phyloP scores from a whole-genome alignment of 2,888 invertebrate genomes.

The Anaspis maculata region DNA sequence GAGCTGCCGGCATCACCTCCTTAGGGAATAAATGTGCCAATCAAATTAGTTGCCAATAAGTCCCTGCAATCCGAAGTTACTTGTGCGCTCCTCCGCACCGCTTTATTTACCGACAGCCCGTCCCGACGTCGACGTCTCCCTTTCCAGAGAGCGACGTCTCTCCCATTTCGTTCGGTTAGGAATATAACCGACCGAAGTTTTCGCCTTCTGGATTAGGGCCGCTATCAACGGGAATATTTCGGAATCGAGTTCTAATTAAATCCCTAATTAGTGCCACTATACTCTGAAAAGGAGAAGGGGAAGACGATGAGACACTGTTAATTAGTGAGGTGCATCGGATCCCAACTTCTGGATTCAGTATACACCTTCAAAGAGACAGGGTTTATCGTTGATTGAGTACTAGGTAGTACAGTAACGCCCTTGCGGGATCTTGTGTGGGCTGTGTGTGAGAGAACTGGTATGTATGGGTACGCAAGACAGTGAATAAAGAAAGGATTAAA shows the following conservation, averaged over 20 bases:
- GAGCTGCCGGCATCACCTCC: slow-evolving; percentile 18
- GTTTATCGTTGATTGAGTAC: too few species aligned
- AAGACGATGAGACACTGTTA: too few species aligned
- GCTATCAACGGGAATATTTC: slow-evolving; percentile 23
- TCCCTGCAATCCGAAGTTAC: slow-evolving; percentile 21
- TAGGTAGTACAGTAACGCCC: too few species aligned
- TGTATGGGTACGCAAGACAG: too few species aligned
- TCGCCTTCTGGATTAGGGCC: slow-evolving; percentile 15
- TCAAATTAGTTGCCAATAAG: slow-evolving; percentile 31
- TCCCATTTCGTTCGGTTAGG: slow-evolving; percentile 23
- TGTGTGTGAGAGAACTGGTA: too few species aligned
- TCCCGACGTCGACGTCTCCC: slow-evolving; percentile 3
- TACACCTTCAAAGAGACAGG: too few species aligned
- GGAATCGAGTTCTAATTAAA: slow-evolving; percentile 28
- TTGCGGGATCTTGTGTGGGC: too few species aligned
- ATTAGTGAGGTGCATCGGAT: too few species aligned
- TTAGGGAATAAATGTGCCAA: slow-evolving; percentile 28
- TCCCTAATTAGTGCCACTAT: slow-evolving; percentile 27
- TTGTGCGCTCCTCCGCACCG: slow-evolving; percentile 21
- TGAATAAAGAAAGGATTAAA: too few species aligned
- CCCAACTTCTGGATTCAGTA: too few species aligned
- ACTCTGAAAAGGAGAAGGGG: slow-evolving; percentile 7
- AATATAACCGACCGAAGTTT: slow-evolving; percentile 23
- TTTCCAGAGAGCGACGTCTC: slow-evolving; percentile 26
- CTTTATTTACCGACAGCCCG: slow-evolving; percentile 28